Evolutionary conservation across 2,797 vertebrate genomes (phyloP), one percentile per base, ranked within the genome.

Genomic region (Premnoplex brunnescens): DNA sequence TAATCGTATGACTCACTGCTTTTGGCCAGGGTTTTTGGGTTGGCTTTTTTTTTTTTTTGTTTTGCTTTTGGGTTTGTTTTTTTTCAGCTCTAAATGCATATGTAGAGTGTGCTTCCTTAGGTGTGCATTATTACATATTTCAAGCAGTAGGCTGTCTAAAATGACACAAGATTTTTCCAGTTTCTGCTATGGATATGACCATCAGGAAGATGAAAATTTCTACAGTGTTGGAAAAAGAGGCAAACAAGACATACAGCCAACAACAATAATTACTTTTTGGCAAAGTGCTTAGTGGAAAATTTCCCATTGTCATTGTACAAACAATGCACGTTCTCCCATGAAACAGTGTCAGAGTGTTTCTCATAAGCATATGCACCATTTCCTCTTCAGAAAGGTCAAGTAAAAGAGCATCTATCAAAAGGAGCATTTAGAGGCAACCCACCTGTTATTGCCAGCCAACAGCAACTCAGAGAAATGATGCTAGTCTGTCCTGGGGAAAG

Each of bases 341-440:
- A 95, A 96, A 96, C 43, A 89, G 72, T 91, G 95, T 96, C 92
- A 94, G 80, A 94, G 80, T 93, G 89, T 96, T 96, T 94, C 85
- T 93, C 60, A 91, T 89, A 94, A 97, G 92, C 96, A 88, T 95
- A 96, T 93, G 93, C 76, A 93, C 86, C 56, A 75, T 94, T 97
- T 96, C 94, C 94, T 96, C 95, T 85, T 91, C 79, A 85, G 84
- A 96, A 95, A 96, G 95, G 96, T 97, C 95, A 97, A 97, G 82
- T 89, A 91, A 97, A 96, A 96, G 64, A 97, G 90, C 82, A 96
- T 95, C 74, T 94, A 95, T 95, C 89, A 96, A 95, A 89, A 95
- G 85, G 32, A 95, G 91, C 92, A 95, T 93, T 96, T 95, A 94
- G 84, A 92, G 91, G 84, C 62, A 93, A 82, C 85, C 94, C 93